phyloP scores from a whole-genome alignment of 2,113 vertebrate species.

The Cinclus mexicanus region DNA sequence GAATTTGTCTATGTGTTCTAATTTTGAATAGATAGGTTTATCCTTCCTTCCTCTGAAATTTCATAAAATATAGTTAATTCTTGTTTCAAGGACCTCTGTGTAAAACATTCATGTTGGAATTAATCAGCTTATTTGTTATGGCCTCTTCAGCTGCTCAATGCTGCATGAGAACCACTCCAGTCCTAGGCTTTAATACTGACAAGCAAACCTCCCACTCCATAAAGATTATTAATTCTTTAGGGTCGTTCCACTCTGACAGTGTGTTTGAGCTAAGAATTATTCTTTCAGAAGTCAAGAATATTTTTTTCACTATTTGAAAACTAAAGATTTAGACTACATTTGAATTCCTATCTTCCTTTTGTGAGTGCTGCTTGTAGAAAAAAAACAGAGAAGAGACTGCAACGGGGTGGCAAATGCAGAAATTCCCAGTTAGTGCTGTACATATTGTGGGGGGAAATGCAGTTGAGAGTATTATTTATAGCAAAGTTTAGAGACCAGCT shows the following conservation, averaged over 20 bases:
- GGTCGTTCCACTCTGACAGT: neutral
- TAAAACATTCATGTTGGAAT: neutral
- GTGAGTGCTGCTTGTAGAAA: neutral
- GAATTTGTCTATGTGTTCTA: neutral
- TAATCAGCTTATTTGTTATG: neutral
- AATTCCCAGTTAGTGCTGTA: neutral
- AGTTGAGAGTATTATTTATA: constrained; percentile 17
- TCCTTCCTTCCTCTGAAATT: neutral
- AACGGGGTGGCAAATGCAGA: neutral
- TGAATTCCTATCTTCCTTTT: neutral
- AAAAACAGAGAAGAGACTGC: neutral
- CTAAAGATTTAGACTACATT: neutral
- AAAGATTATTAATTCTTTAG: neutral
- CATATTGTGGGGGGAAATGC: neutral
- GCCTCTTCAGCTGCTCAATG: neutral
- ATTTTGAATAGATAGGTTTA: neutral
- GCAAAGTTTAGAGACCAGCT: constrained; percentile 2
- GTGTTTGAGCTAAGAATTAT: neutral
- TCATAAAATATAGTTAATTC: neutral
- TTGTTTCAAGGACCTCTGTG: neutral
- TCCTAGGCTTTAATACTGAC: neutral
- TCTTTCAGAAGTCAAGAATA: neutral
- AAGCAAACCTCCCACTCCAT: neutral
- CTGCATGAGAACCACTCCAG: neutral
- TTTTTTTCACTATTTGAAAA: neutral